A percentile compares a stretch with the other conserved stretches of the same genome.
Evolutionary conservation across 2,888 invertebrate genomes (phyloP).

Genomic region (Agapostemon virescens): DNA sequence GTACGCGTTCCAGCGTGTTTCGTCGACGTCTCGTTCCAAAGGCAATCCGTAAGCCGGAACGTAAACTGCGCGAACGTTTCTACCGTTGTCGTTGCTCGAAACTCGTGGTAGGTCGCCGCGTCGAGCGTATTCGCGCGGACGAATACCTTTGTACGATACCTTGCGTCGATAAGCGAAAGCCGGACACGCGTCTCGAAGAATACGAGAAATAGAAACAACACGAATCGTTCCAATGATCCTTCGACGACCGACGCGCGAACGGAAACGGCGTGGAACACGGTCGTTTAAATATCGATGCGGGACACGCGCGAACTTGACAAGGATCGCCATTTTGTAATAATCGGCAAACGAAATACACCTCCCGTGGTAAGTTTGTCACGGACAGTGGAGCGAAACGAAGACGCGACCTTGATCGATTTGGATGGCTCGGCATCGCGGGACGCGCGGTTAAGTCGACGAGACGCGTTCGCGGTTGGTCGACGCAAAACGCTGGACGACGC

Average conservation of each 20-base stretch:
- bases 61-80: slow-evolving; percentile 22
- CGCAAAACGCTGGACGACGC: slow-evolving; percentile 43
- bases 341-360: slow-evolving; percentile 48
- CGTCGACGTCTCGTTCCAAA: no score
- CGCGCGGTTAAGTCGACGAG: slow-evolving; percentile 9
- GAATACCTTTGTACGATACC: neutral
- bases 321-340: slow-evolving; percentile 67
- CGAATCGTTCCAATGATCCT: no score
- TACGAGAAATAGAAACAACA: neutral
- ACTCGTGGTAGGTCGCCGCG: slow-evolving; percentile 19
- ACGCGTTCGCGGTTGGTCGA: slow-evolving; percentile 34
- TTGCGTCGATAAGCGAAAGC: neutral
- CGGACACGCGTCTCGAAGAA: neutral
- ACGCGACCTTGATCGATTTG: neutral
- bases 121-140: neutral
- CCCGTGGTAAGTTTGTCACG: neutral
- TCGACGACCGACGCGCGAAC: no score
- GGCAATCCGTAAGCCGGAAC: no score
- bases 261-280: neutral
- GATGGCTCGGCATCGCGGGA: neutral
- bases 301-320: slow-evolving; percentile 59
- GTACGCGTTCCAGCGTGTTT: no score
- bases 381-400: neutral
- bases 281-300: slow-evolving; percentile 37
- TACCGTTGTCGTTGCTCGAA: slow-evolving; percentile 49